Percentiles rank a stretch among this genome's conserved stretches.
These are phyloP conservation scores for Spilosoma lubricipeda DNA, from an alignment of 2,888 invertebrate genomes.

Conservation along the genomic window DNA sequence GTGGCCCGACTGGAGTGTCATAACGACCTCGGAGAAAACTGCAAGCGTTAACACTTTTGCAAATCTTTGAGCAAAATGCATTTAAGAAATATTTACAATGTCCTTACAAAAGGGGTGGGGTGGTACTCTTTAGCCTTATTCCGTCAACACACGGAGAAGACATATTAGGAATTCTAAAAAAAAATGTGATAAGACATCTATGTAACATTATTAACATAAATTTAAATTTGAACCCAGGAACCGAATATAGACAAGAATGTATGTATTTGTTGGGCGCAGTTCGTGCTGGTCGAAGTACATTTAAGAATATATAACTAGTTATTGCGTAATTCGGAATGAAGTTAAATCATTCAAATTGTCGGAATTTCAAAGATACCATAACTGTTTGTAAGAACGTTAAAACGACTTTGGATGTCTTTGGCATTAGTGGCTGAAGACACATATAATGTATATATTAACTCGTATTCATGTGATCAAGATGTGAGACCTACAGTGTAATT, in stretches of 20 bases:
- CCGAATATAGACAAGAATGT: background rate
- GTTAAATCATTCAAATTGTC: background rate
- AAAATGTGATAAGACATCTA: background rate
- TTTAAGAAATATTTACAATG: too few species aligned
- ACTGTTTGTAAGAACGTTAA: background rate
- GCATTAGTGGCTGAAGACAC: background rate
- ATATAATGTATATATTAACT: background rate
- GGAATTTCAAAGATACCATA: background rate
- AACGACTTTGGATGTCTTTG: background rate
- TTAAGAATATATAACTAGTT: background rate
- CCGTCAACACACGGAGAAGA: too few species aligned
- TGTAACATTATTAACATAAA: background rate
- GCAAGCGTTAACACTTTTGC: too few species aligned
- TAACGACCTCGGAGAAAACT: too few species aligned
- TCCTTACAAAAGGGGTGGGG: too few species aligned
- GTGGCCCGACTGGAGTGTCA: too few species aligned
- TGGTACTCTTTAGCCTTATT: too few species aligned
- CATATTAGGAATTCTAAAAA: background rate
- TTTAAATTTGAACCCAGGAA: slow-evolving; percentile 1
- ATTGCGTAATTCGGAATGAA: background rate
- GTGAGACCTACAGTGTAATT: slow-evolving; percentile 1
- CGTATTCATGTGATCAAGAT: background rate
- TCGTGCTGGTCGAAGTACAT: background rate
- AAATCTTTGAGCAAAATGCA: too few species aligned
- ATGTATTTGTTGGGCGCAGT: background rate